Conservation (phyloP, 2,113 vertebrate species). For the Planiliza haematocheilus region DNA sequence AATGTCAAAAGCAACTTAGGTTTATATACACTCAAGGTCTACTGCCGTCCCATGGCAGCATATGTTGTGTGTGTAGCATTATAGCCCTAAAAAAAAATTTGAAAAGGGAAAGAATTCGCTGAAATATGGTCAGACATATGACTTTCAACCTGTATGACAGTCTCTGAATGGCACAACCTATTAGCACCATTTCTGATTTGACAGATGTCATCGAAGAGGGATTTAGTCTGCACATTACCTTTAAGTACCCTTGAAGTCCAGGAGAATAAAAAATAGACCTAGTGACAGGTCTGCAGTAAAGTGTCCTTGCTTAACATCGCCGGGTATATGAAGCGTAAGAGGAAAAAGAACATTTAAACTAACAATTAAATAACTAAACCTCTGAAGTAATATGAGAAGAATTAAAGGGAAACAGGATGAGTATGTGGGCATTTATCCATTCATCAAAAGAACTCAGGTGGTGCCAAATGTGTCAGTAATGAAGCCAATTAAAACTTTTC, state of each 20-base stretch:
- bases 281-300: background rate
- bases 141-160: slow-evolving; percentile 40
- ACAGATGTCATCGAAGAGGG: slow-evolving; percentile 57
- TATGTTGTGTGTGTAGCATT: background rate
- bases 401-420: slow-evolving; percentile 23
- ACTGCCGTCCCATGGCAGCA: background rate
- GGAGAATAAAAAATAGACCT: slow-evolving; percentile 4
- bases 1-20: slow-evolving; percentile 20
- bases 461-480: slow-evolving; percentile 43
- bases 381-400: slow-evolving; percentile 25
- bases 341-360: background rate
- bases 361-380: slow-evolving; percentile 20
- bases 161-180: slow-evolving; percentile 44
- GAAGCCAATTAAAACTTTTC: slow-evolving; percentile 67
- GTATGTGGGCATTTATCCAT: slow-evolving; percentile 36
- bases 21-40: slow-evolving; percentile 3
- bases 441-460: slow-evolving; percentile 41
- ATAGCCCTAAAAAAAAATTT: background rate
- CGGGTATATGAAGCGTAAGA: too few species aligned
- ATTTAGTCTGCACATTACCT: slow-evolving; percentile 52
- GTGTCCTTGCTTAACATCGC: slow-evolving; percentile 2
- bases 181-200: slow-evolving; percentile 61
- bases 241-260: slow-evolving; percentile 34
- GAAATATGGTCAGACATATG: slow-evolving; percentile 13
- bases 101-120: slow-evolving; percentile 7